Base-by-base conservation (phyloP, 2,797 vertebrate genomes). In the Peromyscus aztecus region DNA sequence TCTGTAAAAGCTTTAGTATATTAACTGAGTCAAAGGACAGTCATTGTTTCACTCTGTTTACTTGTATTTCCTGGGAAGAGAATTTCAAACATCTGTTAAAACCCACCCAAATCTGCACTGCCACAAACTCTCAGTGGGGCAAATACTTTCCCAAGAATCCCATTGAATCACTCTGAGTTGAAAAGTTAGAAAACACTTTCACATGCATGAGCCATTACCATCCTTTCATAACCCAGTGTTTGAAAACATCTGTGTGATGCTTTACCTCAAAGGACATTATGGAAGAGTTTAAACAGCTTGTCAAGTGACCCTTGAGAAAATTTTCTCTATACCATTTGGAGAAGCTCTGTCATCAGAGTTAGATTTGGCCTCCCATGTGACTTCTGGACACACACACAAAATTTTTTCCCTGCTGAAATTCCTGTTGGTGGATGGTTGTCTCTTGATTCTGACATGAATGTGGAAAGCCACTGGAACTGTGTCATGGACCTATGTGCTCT, bases 51-150 rank as follows among this genome's bases (percentile, higher is more conserved):
- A 89, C 43, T 13, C 19, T 83, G 34, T 83, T 92, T 23, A 57
- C 55, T 93, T 96, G 34, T 37, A 55, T 90, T 94, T 94, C 78
- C 80, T 78, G 43, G 88, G 91, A 92, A 73, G 52, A 90, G n/a
- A 93, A 80, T 96, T 97, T 85, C 43, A 13, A 92, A 90, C 52
- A 90, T 63, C 19, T 95, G 75, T 87, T 75, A 82, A 89, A 89
- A 85, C 11, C 37, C 57, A 61, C 76, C 57, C 77, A 78, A 94
- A 97, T 59, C 57, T 89, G 16, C 27, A 90, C 5, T 65, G 46
- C 71, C 82, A 95, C 89, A 97, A 83, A 92, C 95, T 96, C 43
- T 91, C 86, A 69, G 9, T 52, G 43, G 69, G 92, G 24, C 46
- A 90, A 90, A 59, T 89, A 23, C 49, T 92, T 97, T 86, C 31